Evolutionary conservation across 2,797 vertebrate species (phyloP), one percentile per base, ranked within the genome.

Genomic region (Echiichthys vipera): DNA sequence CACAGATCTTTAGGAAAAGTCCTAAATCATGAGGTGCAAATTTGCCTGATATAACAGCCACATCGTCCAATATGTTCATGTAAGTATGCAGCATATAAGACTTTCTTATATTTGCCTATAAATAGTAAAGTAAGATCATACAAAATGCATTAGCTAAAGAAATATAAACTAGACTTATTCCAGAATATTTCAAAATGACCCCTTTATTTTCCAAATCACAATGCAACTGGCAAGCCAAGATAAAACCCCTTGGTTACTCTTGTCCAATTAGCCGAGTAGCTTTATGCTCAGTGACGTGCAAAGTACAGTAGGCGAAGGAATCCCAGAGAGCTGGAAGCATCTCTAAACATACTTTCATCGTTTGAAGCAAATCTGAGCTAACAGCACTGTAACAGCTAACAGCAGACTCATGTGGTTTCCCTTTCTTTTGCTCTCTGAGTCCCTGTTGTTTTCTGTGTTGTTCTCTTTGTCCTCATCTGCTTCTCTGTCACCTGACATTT

Each of bases 341-440:
- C 50, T 65, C 42, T 22, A 20, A 71, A 70, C 49, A 43, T 9
- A 22, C 67, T 71, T 75, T 57, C 22, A 59, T 68, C 61, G 69
- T 75, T 63, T 86, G 76, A 85, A 61, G 65, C 70, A 71, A 85
- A 86, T 84, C 40, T 27, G 58, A 81, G 70, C 47, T 40, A 83
- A 66, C 81, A 65, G 63, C 24, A 29, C 25, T 22, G 24, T 49
- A 51, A 65, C 18, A 25, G 9, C 55, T 11, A 78, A 70, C 69
- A 65, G 82, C 76, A 61, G 47, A 77, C 58, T 66, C 71, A 78
- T 81, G 71, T 73, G 65, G n/a, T 39, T 32, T 40, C 53, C 27
- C 22, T 5, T 32, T n/a, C n/a, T n/a, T 20, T 20, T 29, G 37
- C n/a, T 47, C 34, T 18, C 17, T 5, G 6, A 36, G 42, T 67